phyloP scores from a whole-genome alignment of 2,113 vertebrate genomes.

The Rhizomys pruinosus region DNA sequence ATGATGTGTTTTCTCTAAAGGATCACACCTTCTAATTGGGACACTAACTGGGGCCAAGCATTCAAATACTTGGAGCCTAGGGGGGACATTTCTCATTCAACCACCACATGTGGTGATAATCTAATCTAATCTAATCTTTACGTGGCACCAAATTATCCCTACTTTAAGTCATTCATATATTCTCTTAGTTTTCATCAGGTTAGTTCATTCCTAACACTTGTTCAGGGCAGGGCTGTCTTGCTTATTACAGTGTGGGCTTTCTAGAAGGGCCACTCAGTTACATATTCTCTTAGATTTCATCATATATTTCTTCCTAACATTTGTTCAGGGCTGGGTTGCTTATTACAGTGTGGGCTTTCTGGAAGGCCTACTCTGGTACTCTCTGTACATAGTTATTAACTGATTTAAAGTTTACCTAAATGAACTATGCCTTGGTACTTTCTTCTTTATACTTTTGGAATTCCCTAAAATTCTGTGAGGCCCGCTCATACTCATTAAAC shows the following conservation, averaged over 20 bases:
- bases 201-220: neutral
- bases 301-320: neutral
- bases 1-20: too few species aligned
- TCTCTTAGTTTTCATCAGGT: neutral
- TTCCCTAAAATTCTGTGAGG: conserved; percentile 1
- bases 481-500: conserved; percentile 8
- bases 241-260: neutral
- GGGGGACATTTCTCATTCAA: too few species aligned
- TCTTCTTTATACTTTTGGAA: conserved; percentile 39
- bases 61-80: too few species aligned
- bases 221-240: neutral
- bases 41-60: too few species aligned
- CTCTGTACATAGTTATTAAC: neutral
- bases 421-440: neutral
- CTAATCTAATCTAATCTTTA: neutral
- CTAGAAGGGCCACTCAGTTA: too few species aligned
- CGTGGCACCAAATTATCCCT: neutral
- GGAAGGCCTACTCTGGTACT: neutral
- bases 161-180: neutral
- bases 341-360: neutral
- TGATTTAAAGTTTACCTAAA: conserved; percentile 1
- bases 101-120: neutral
- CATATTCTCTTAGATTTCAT: too few species aligned
- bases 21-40: too few species aligned
- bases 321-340: neutral